phyloP scores from a whole-genome alignment of 2,113 vertebrate genomes.

The Pandion haliaetus region DNA sequence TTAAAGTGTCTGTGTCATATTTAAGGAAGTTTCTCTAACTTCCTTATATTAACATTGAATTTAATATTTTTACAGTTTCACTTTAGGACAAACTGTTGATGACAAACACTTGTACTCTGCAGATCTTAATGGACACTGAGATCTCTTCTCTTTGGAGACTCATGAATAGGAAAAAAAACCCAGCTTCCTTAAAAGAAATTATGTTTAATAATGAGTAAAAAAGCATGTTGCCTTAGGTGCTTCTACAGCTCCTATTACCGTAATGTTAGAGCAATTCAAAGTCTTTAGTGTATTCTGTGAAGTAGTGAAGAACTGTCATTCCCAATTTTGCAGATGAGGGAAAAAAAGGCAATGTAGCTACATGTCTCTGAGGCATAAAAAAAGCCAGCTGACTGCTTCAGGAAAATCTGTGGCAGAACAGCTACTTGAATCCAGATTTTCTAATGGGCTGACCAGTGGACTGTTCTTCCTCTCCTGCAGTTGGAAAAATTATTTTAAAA shows the following conservation, averaged over 20 bases:
- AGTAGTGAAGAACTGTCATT: neutral
- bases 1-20: neutral
- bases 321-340: neutral
- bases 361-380: neutral
- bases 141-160: neutral
- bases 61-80: neutral
- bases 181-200: neutral
- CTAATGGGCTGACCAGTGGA: neutral
- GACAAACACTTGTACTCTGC: neutral
- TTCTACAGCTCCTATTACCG: neutral
- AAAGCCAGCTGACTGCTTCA: neutral
- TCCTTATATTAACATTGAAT: neutral
- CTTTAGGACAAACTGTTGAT: neutral
- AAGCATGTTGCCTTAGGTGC: neutral
- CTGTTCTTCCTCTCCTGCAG: neutral
- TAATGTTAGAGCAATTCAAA: neutral
- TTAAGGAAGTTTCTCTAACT: neutral
- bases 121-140: neutral
- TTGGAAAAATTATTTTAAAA: conserved; percentile 6
- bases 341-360: neutral
- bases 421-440: neutral
- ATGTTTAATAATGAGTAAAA: neutral
- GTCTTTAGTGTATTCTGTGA: neutral
- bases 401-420: neutral
- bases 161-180: neutral